A percentile compares a stretch with the other conserved stretches of the same genome.
These are phyloP conservation scores for Mesocentrotus franciscanus DNA, from an alignment of 53 echinoderm and acorn worm species.

Conservation along the genomic window DNA sequence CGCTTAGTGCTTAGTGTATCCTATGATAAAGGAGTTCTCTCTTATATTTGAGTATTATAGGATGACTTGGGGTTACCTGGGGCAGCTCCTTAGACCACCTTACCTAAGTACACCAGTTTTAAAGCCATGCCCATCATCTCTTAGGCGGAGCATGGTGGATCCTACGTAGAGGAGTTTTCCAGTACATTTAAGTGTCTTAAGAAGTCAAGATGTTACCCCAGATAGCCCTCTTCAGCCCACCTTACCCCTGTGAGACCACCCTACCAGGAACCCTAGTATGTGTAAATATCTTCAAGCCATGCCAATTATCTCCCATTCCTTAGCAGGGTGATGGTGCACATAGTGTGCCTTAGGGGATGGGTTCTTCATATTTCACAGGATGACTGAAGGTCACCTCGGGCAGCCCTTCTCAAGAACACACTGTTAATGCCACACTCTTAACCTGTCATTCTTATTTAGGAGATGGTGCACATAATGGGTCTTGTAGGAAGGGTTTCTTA, in stretches of 20 bases:
- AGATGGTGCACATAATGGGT: too few species aligned
- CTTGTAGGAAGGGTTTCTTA: too few species aligned
- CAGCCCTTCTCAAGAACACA: background rate
- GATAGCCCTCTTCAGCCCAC: too few species aligned
- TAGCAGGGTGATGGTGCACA: too few species aligned
- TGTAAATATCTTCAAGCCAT: too few species aligned
- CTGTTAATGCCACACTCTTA: background rate
- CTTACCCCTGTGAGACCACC: background rate
- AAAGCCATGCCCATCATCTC: background rate
- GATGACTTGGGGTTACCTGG: background rate
- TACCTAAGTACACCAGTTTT: conserved; percentile 86
- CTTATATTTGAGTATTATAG: background rate
- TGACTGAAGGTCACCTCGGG: too few species aligned
- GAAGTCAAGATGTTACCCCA: too few species aligned
- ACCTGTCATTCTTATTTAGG: background rate
- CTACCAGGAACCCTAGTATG: background rate
- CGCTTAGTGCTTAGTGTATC: background rate
- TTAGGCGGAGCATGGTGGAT: too few species aligned
- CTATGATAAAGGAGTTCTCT: background rate
- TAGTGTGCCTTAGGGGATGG: background rate
- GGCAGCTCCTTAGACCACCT: conserved; percentile 75
- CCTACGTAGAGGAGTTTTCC: too few species aligned
- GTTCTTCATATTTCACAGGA: background rate
- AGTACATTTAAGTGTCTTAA: too few species aligned
- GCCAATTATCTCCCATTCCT: too few species aligned